phyloP scores from a whole-genome alignment of 2,797 vertebrate species.

The Discoglossus pictus region DNA sequence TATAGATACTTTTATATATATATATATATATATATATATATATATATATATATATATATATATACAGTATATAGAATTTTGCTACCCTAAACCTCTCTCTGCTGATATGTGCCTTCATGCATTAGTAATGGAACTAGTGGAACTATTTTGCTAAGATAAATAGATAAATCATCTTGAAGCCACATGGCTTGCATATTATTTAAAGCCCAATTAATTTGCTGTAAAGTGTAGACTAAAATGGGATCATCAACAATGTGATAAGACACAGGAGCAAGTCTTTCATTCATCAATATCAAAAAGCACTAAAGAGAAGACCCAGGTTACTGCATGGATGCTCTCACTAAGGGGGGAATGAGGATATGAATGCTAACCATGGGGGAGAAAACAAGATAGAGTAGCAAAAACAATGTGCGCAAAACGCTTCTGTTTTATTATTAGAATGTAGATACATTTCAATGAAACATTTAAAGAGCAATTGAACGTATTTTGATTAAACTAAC shows the following conservation, averaged over 20 bases:
- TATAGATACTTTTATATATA: no score
- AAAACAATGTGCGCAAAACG: no score
- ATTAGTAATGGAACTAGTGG: neutral
- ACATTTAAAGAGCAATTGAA: no score
- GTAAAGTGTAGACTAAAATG: conserved; percentile 8
- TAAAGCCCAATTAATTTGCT: conserved; percentile 14
- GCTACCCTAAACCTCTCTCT: no score
- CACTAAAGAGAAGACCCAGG: neutral
- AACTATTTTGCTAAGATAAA: conserved; percentile 8
- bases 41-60: no score
- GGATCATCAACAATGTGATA: conserved; percentile 4
- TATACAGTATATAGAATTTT: no score
- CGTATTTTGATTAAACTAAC: no score
- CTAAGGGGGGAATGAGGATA: neutral
- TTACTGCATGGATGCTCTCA: neutral
- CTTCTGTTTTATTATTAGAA: no score
- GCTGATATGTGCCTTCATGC: neutral
- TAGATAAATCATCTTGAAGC: conserved; percentile 14
- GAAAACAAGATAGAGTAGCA: no score
- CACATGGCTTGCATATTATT: conserved; percentile 9
- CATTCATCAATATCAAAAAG: conserved; percentile 20
- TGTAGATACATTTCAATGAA: no score
- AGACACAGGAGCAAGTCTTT: conserved; percentile 11
- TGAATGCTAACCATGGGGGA: no score
- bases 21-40: no score